Evolutionary conservation across 2,797 vertebrate species (phyloP).

Genomic region (Schizopygopsis malacanthus): DNA sequence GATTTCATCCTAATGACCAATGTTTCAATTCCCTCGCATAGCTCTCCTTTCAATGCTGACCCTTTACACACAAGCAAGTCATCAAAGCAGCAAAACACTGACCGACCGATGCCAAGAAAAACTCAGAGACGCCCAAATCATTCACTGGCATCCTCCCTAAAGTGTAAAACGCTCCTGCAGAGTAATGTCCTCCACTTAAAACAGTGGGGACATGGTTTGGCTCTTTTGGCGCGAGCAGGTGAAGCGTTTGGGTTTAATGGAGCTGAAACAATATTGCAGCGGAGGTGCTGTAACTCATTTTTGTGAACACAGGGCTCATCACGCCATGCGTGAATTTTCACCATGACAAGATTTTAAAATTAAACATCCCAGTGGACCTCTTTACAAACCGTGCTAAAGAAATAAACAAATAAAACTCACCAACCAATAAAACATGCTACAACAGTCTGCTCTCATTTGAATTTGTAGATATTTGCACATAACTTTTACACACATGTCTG

Average conservation of each 20-base stretch:
- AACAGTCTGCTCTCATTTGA: too few species aligned
- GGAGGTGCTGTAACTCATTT: background rate
- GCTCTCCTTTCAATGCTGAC: slow-evolving; percentile 52
- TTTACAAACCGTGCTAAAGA: too few species aligned
- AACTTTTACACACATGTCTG: background rate
- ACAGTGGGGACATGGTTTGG: slow-evolving; percentile 52
- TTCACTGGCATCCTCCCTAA: slow-evolving; percentile 55
- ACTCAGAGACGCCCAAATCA: slow-evolving; percentile 63
- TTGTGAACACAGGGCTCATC: too few species aligned
- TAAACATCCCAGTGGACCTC: too few species aligned
- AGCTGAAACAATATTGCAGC: slow-evolving; percentile 57
- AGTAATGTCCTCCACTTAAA: slow-evolving; percentile 59
- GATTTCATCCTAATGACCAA: slow-evolving; percentile 62
- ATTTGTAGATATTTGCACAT: too few species aligned
- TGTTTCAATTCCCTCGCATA: slow-evolving; percentile 62
- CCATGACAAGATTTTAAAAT: too few species aligned
- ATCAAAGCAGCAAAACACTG: slow-evolving; percentile 57
- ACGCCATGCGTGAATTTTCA: too few species aligned
- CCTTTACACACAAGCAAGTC: slow-evolving; percentile 52
- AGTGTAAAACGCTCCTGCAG: slow-evolving; percentile 48
- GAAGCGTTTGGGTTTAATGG: slow-evolving; percentile 57
- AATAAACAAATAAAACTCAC: too few species aligned
- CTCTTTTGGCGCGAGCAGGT: slow-evolving; percentile 53
- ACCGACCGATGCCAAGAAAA: slow-evolving; percentile 54
- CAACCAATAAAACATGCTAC: too few species aligned